phyloP scores from a whole-genome alignment of 2,797 vertebrate genomes.

The Malurus splendens region DNA sequence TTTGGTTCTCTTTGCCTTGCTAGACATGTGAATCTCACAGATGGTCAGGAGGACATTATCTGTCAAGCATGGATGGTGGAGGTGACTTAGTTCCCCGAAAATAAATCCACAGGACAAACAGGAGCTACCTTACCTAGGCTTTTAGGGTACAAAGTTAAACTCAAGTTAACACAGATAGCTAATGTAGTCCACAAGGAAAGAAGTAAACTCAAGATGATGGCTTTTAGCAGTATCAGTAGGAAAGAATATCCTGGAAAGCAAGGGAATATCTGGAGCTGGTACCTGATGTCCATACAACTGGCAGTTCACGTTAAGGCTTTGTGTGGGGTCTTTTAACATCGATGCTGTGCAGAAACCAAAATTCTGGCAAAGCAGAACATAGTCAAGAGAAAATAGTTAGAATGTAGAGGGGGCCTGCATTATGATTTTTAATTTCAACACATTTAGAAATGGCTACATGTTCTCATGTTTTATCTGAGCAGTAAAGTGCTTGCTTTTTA shows the following conservation, averaged over 20 bases:
- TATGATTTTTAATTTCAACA: background rate
- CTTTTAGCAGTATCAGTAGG: background rate
- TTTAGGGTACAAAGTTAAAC: background rate
- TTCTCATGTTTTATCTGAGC: background rate
- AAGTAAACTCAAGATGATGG: background rate
- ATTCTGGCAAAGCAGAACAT: conserved; percentile 54
- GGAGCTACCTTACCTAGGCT: background rate
- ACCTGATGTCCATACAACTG: conserved; percentile 64
- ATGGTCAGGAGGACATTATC: background rate
- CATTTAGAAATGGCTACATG: background rate
- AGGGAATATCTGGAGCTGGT: background rate
- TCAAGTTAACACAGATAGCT: background rate
- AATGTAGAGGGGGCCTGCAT: background rate
- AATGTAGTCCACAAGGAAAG: background rate
- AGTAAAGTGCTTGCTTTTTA: background rate
- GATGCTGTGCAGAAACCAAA: conserved; percentile 67
- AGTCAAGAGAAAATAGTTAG: background rate
- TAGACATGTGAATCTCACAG: background rate
- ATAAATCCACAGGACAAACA: background rate
- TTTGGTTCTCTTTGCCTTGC: background rate
- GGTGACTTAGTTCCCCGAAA: background rate
- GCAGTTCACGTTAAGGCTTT: conserved; percentile 50
- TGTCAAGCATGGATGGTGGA: background rate
- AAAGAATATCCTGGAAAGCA: background rate
- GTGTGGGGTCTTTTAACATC: background rate